Evolutionary conservation across 1,140 invertebrate genomes (phyloP).

Genomic region (Bemisia tabaci): DNA sequence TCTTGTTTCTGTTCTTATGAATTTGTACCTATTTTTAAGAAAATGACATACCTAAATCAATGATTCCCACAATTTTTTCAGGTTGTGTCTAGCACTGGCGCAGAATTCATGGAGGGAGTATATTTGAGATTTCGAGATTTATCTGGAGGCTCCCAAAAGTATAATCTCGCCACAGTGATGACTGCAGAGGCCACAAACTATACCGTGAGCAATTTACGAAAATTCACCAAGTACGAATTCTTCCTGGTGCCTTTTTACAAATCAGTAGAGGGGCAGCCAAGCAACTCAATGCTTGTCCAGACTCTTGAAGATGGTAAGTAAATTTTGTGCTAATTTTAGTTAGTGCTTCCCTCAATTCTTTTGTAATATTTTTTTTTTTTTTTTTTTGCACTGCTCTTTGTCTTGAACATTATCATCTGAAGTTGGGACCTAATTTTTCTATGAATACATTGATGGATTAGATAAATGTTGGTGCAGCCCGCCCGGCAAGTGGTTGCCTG

Average conservation of each 20-base stretch:
- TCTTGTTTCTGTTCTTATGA: no score
- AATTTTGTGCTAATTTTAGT: no score
- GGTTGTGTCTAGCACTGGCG: constrained; percentile 33
- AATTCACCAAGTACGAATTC: constrained; percentile 76
- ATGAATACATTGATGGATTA: no score
- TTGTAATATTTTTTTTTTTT: constrained; percentile 4
- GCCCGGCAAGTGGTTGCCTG: no score
- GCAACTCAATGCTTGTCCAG: constrained; percentile 51
- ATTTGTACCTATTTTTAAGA: no score
- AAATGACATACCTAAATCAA: no score
- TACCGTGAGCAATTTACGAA: constrained; percentile 55
- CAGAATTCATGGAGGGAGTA: constrained; percentile 64
- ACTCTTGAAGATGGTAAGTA: constrained; percentile 54
- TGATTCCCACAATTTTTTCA: constrained; percentile 25
- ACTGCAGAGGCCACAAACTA: constrained; percentile 49
- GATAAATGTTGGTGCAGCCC: no score
- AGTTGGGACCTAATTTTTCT: no score
- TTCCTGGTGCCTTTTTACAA: constrained; percentile 79
- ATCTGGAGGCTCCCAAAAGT: constrained; percentile 43
- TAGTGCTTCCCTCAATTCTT: not conserved
- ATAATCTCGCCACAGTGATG: constrained; percentile 53
- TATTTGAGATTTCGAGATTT: constrained; percentile 83
- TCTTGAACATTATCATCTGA: not conserved
- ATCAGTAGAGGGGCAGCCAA: constrained; percentile 66
- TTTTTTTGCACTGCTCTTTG: no score